Percentiles rank a stretch among this genome's conserved stretches.
Evolutionary conservation across 2,113 vertebrate genomes (phyloP).

Genomic region (Prochilodus magdalenae): DNA sequence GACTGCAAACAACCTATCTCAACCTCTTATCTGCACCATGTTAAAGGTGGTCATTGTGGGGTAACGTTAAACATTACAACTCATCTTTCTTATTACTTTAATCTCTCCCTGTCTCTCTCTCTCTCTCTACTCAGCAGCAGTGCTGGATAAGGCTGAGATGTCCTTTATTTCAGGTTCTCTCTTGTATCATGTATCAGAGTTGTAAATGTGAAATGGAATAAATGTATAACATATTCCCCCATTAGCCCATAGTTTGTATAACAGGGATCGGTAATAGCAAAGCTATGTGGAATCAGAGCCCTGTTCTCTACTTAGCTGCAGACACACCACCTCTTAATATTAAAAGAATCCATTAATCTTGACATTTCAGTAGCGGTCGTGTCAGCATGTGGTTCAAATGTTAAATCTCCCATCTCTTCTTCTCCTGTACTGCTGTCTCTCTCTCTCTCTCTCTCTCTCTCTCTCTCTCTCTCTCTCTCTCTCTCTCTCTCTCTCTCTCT

Average conservation of each 20-base stretch:
- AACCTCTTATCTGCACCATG: no score
- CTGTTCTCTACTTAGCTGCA: neutral
- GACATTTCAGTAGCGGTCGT: slow-evolving; percentile 7
- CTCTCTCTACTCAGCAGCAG: slow-evolving; percentile 61
- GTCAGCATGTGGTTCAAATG: slow-evolving; percentile 5
- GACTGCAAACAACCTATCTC: no score
- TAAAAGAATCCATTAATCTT: slow-evolving; percentile 27
- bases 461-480: neutral
- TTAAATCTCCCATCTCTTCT: neutral
- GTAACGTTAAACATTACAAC: slow-evolving; percentile 56
- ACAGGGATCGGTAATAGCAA: slow-evolving; percentile 42
- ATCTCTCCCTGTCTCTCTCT: no score
- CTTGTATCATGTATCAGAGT: slow-evolving; percentile 64
- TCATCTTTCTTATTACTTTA: slow-evolving; percentile 26
- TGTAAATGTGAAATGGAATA: slow-evolving; percentile 70
- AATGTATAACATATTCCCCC: slow-evolving; percentile 63
- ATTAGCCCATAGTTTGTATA: slow-evolving; percentile 60
- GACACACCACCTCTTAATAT: neutral
- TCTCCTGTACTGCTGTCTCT: no score
- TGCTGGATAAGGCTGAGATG: slow-evolving; percentile 1
- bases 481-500: no score
- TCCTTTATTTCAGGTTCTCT: slow-evolving; percentile 9
- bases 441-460: no score
- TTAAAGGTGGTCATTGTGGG: neutral
- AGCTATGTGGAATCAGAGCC: neutral